Percentiles rank a stretch among this genome's conserved stretches.
These are phyloP conservation scores for Matsumurasca onukii DNA, from an alignment of 1,140 invertebrate genomes.

Conservation along the genomic window DNA sequence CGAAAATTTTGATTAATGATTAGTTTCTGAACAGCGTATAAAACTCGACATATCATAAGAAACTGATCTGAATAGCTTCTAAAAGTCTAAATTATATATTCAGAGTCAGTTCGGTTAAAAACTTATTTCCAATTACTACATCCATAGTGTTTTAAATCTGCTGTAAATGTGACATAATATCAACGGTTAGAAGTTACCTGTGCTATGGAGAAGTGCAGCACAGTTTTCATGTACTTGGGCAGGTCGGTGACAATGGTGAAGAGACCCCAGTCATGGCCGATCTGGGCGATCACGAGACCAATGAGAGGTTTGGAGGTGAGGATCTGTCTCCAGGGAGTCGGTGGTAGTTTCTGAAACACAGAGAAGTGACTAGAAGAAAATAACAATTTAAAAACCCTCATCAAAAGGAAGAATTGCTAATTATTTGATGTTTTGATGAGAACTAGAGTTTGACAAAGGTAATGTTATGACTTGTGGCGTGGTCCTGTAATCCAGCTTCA, in stretches of 20 bases:
- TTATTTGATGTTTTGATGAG: background rate
- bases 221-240: slow-evolving; percentile 80
- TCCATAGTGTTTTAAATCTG: no score
- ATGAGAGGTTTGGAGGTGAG: slow-evolving; percentile 67
- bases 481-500: no score
- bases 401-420: background rate
- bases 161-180: no score
- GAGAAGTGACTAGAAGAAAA: slow-evolving; percentile 14
- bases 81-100: no score
- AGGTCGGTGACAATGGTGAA: slow-evolving; percentile 84
- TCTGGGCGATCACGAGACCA: slow-evolving; percentile 68
- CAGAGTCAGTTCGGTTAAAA: no score
- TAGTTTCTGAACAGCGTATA: no score
- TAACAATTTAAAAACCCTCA: background rate
- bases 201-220: slow-evolving; percentile 75
- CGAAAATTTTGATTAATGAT: no score
- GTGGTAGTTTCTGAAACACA: slow-evolving; percentile 35
- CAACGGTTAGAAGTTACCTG: no score
- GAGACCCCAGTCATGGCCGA: slow-evolving; percentile 84
- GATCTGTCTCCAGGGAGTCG: slow-evolving; percentile 62
- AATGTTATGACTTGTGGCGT: no score
- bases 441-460: background rate
- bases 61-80: no score
- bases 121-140: no score
- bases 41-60: no score